These are phyloP conservation scores for Elmis aenea DNA, from an alignment of 2,888 invertebrate species.

Conservation along the genomic window DNA sequence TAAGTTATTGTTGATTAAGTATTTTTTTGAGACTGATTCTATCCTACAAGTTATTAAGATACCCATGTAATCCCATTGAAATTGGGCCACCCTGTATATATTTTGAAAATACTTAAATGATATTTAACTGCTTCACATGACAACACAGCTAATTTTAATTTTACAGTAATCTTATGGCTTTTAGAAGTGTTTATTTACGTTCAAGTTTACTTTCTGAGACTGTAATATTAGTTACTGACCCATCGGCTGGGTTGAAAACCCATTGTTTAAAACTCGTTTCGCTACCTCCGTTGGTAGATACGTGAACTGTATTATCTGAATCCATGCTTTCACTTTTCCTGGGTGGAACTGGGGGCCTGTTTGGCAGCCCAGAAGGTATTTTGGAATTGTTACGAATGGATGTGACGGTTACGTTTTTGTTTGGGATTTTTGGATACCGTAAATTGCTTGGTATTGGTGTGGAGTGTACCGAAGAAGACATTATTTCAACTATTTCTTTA, in stretches of 20 bases:
- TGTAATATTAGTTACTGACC: constrained; percentile 40
- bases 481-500: constrained; percentile 41
- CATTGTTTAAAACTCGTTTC: constrained; percentile 45
- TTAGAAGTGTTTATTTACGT: constrained; percentile 13
- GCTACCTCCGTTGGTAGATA: constrained; percentile 34
- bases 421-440: constrained; percentile 38
- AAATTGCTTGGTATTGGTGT: constrained; percentile 33
- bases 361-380: constrained; percentile 44
- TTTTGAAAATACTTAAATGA: too few species aligned
- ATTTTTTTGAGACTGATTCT: too few species aligned
- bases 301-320: constrained; percentile 30
- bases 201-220: constrained; percentile 36
- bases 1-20: too few species aligned
- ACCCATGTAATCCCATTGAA: too few species aligned
- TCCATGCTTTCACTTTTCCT: constrained; percentile 44
- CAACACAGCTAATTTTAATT: too few species aligned
- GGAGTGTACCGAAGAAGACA: constrained; percentile 40
- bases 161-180: too few species aligned
- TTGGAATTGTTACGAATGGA: constrained; percentile 59
- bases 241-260: constrained; percentile 43
- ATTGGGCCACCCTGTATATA: too few species aligned
- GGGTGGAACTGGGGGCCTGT: constrained; percentile 44
- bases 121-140: too few species aligned
- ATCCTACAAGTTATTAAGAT: too few species aligned
- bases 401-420: constrained; percentile 57